Evolutionary conservation across 2,113 vertebrate species (phyloP).

Genomic region (Rhea americana): DNA sequence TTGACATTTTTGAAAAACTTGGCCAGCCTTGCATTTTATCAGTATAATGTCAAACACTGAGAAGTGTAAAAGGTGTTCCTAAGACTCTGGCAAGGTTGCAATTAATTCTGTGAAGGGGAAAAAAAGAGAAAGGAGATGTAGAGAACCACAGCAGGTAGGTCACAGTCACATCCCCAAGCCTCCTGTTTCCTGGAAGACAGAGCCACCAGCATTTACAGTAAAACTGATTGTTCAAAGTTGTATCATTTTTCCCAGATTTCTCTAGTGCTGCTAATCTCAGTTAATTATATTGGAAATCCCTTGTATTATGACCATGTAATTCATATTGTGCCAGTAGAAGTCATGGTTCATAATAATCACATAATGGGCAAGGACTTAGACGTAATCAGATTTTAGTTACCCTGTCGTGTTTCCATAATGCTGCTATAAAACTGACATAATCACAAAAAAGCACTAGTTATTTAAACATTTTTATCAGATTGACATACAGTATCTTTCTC

Average conservation of each 20-base stretch:
- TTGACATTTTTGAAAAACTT: background rate
- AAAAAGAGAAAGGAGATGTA: background rate
- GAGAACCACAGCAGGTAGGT: conserved; percentile 8
- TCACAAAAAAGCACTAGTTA: conserved; percentile 62
- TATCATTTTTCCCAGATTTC: conserved; percentile 71
- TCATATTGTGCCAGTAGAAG: conserved; percentile 69
- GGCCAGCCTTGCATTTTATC: background rate
- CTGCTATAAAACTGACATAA: conserved; percentile 64
- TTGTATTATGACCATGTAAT: conserved; percentile 68
- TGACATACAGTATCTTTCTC: conserved; percentile 28
- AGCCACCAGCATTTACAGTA: conserved; percentile 65
- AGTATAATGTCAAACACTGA: background rate
- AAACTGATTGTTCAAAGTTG: conserved; percentile 62
- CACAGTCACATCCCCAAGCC: conserved; percentile 8
- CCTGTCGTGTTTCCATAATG: conserved; percentile 67
- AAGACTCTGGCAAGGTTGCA: background rate
- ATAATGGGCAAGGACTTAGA: conserved; percentile 71
- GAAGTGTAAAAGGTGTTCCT: background rate
- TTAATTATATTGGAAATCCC: conserved; percentile 75
- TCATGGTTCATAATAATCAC: conserved; percentile 73
- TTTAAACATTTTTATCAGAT: conserved; percentile 71
- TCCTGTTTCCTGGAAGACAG: conserved; percentile 61
- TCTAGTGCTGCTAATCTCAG: conserved; percentile 67
- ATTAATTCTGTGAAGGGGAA: background rate
- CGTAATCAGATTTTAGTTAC: conserved; percentile 73